A percentile compares a stretch with the other conserved stretches of the same genome.
These are phyloP conservation scores for Botrylloides violaceus DNA, from an alignment of 23 tunicate genomes.

Conservation along the genomic window DNA sequence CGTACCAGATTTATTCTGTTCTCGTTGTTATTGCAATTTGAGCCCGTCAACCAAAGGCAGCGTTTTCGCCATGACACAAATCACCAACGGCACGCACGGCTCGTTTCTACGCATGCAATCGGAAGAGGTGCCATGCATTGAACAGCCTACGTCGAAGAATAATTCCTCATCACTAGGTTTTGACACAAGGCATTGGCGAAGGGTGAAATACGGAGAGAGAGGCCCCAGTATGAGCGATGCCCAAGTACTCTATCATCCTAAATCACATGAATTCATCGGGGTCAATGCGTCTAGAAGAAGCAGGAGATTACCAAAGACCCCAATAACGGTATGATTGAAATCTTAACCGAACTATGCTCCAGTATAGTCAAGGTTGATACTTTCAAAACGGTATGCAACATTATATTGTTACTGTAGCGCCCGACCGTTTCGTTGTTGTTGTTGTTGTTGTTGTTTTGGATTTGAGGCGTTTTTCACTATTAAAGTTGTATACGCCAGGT, in stretches of 20 bases:
- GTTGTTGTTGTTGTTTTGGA: no score
- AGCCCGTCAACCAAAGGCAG: background rate
- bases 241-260: slow-evolving; percentile 10
- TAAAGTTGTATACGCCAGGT: no score
- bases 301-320: slow-evolving; percentile 9
- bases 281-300: background rate
- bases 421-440: no score
- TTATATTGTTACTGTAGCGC: no score
- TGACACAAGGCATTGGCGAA: background rate
- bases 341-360: no score
- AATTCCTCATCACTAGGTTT: background rate
- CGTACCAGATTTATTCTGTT: slow-evolving; percentile 18
- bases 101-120: slow-evolving; percentile 9
- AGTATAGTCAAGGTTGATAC: no score
- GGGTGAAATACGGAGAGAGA: slow-evolving; percentile 15
- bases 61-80: background rate
- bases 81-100: background rate
- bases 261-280: slow-evolving; percentile 11
- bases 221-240: slow-evolving; percentile 34
- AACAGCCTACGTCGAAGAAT: background rate
- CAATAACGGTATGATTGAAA: background rate
- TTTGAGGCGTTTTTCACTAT: no score
- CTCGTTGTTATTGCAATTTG: slow-evolving; percentile 9
- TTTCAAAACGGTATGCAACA: no score
- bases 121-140: slow-evolving; percentile 8